Evolutionary conservation across 2,888 invertebrate genomes (phyloP).

Genomic region (Ormyrus pomaceus): DNA sequence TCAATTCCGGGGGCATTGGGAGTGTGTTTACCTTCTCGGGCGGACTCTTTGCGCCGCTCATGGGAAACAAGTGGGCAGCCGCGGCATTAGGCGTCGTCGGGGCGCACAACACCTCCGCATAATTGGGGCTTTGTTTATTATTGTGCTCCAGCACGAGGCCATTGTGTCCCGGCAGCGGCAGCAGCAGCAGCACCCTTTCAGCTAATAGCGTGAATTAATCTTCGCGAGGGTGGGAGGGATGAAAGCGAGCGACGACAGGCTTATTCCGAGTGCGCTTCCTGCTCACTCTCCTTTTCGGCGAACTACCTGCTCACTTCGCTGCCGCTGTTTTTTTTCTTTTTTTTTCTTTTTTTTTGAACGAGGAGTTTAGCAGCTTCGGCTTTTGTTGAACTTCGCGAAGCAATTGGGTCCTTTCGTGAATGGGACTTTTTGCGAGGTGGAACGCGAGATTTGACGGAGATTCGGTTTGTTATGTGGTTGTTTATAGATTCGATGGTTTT

Average conservation of each 20-base stretch:
- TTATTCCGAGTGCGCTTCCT: background rate
- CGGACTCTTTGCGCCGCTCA: constrained; percentile 7
- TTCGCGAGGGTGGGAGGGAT: background rate
- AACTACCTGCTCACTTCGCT: background rate
- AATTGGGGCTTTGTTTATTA: constrained; percentile 46
- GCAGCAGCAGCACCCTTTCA: background rate
- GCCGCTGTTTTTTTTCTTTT: background rate
- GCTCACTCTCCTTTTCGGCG: background rate
- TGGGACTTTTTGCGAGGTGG: too few relatives aligned
- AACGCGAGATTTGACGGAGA: too few relatives aligned
- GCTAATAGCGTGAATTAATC: constrained; percentile 39
- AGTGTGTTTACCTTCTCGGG: constrained; percentile 8
- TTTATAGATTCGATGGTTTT: too few relatives aligned
- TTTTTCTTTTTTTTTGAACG: too few relatives aligned
- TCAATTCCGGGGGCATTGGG: background rate
- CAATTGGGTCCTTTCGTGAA: too few relatives aligned
- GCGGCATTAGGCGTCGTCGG: too few relatives aligned
- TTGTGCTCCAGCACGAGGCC: background rate
- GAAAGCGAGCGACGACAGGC: background rate
- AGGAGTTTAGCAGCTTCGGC: too few relatives aligned
- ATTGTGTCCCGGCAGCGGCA: background rate
- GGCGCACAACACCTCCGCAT: background rate
- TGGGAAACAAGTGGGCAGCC: constrained; percentile 9
- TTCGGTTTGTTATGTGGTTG: too few relatives aligned
- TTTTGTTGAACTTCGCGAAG: too few relatives aligned